Percentiles rank a stretch among this genome's conserved stretches.
Evolutionary conservation across 2,113 vertebrate genomes (phyloP).

Genomic region (Hypocryptadius cinnamomeus): DNA sequence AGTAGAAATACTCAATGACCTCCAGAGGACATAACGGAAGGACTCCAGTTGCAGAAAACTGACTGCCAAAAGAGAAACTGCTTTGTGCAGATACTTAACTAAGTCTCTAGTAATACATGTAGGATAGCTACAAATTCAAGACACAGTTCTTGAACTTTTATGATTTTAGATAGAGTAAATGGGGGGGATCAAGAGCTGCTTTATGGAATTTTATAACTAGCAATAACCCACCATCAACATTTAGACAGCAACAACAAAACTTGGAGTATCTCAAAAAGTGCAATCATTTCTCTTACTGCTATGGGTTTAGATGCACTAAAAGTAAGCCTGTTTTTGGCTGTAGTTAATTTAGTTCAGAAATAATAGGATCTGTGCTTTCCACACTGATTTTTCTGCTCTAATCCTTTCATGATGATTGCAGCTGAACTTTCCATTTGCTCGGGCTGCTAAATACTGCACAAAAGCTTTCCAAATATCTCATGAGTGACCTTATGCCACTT

Average conservation of each 20-base stretch:
- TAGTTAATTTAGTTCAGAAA: conserved; percentile 32
- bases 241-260: not conserved
- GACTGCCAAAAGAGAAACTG: not conserved
- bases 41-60: not conserved
- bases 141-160: not conserved
- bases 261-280: not conserved
- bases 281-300: not conserved
- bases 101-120: not conserved
- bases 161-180: not conserved
- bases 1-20: not conserved
- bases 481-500: conserved; percentile 20
- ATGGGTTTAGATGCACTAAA: not conserved
- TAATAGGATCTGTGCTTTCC: conserved; percentile 38
- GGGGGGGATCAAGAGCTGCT: not conserved
- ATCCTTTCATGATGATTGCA: conserved; percentile 24
- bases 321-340: not conserved
- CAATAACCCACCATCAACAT: not conserved
- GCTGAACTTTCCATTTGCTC: conserved; percentile 28
- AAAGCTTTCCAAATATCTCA: conserved; percentile 37
- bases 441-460: conserved; percentile 6
- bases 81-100: not conserved
- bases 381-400: conserved; percentile 22
- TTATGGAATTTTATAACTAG: not conserved
- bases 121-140: not conserved
- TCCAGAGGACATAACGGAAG: not conserved